phyloP scores from a whole-genome alignment of 2,888 invertebrate genomes.

The Galeopsomyia nigrocyanea region DNA sequence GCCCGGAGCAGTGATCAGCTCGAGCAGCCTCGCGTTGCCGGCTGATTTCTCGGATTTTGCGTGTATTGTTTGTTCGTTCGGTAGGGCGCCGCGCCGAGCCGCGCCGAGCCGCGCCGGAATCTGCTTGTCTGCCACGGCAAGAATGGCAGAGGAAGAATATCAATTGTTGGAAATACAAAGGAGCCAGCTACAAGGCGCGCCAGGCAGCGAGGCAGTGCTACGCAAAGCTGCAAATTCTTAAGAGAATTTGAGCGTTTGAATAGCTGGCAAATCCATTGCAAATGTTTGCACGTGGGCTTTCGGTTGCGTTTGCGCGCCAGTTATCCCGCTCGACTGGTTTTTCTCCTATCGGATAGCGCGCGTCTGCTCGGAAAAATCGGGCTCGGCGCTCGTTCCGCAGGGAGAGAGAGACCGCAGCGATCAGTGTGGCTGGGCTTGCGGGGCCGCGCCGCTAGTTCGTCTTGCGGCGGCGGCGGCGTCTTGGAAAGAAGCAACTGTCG shows the following conservation, averaged over 20 bases:
- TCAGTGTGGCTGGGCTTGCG: slow-evolving; percentile 60
- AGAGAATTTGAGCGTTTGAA: slow-evolving; percentile 70
- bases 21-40: slow-evolving; percentile 10
- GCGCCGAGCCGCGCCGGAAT: slow-evolving; percentile 60
- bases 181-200: slow-evolving; percentile 51
- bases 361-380: slow-evolving; percentile 5
- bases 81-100: slow-evolving; percentile 51
- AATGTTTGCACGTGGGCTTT: slow-evolving; percentile 68
- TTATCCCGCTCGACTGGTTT: slow-evolving; percentile 47
- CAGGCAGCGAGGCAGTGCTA: slow-evolving; percentile 54
- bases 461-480: slow-evolving; percentile 66
- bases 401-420: slow-evolving; percentile 63
- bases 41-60: slow-evolving; percentile 62
- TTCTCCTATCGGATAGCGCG: slow-evolving; percentile 17
- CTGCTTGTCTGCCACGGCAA: slow-evolving; percentile 69
- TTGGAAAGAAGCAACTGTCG: slow-evolving; percentile 47
- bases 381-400: slow-evolving; percentile 31
- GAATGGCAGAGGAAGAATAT: slow-evolving; percentile 67
- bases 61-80: slow-evolving; percentile 65
- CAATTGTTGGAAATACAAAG: slow-evolving; percentile 69
- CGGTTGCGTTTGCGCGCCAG: slow-evolving; percentile 53
- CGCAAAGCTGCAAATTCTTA: slow-evolving; percentile 68
- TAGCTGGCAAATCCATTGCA: slow-evolving; percentile 69
- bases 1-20: not conserved
- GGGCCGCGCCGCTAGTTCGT: slow-evolving; percentile 60